Base-by-base conservation (phyloP, 2,113 vertebrate species). In the Egretta garzetta region DNA sequence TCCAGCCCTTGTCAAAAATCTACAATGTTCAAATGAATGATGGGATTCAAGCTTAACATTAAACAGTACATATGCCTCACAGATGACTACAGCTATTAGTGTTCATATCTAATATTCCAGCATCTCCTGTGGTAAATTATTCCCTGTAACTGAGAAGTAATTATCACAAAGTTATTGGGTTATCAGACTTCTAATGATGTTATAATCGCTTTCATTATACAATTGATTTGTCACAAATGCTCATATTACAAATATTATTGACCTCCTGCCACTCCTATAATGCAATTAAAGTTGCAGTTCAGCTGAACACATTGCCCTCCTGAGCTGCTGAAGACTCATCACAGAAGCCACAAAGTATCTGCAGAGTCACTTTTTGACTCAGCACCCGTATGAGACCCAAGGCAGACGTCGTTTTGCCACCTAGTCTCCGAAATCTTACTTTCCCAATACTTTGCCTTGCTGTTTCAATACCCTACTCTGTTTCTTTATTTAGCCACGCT, bases 151-250 rank as follows among this genome's bases (percentile, higher is more conserved):
- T 32, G 43, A 92, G 56, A 87, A 92, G 86, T 39, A 95, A 96
- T 95, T 93, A 97, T 71, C 58, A 41, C 64, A 47, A 92, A 95
- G 80, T 92, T 89, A 91, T 64, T 94, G 73, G 64, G 86, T 95
- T 97, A 93, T 95, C 90, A 95, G 83, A 89, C 68, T 87, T 85
- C 33, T 91, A 96, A 92, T 59, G 68, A 81, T 52, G 43, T 56
- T 86, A 80, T 95, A 92, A 96, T 81, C 23, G 3, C 58, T 89
- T 96, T 91, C 83, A 86, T 94, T 96, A 94, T 53, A 86, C 58
- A 91, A 96, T 56, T 93, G 80, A 93, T 97, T 86, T 95, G 64
- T 87, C 71, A 94, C 55, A 91, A 93, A 82, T n/a, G 74, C 73
- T 86, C 73, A 30, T 64, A 82, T 88, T 52, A 64, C 83, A 96